Evolutionary conservation across 2,888 invertebrate species (phyloP).

Genomic region (Lordiphosa fenestrarum): DNA sequence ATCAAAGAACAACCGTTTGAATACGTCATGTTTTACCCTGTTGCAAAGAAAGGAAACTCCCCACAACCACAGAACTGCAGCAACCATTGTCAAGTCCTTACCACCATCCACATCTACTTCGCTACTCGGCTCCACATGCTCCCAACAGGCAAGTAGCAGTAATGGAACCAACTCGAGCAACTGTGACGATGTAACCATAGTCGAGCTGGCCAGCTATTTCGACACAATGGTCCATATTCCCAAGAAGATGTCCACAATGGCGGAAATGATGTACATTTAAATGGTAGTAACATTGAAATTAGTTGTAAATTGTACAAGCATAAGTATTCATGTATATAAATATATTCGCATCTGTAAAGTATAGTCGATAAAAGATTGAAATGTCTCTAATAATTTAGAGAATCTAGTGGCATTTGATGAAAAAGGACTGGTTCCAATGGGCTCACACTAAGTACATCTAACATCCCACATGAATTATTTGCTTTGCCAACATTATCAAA

Average conservation of each 20-base stretch:
- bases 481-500: no score
- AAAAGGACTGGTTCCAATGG: no score
- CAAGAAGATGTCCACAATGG: slow-evolving; percentile 98
- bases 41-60: slow-evolving; percentile 9
- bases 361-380: no score
- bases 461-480: no score
- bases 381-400: no score
- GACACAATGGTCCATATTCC: slow-evolving; percentile 97
- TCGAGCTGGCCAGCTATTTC: slow-evolving; percentile 96
- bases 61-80: not conserved
- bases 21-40: slow-evolving; percentile 24
- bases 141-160: slow-evolving; percentile 88
- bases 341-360: no score
- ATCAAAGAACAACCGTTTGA: slow-evolving; percentile 44
- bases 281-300: not conserved
- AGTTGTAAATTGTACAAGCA: no score
- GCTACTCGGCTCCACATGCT: slow-evolving; percentile 83
- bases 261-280: slow-evolving; percentile 98
- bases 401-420: no score
- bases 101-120: slow-evolving; percentile 12
- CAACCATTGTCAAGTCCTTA: slow-evolving; percentile 27
- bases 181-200: slow-evolving; percentile 89
- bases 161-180: slow-evolving; percentile 59
- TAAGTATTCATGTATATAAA: no score
- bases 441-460: no score